phyloP scores from a whole-genome alignment of 2,888 invertebrate genomes.

The Linyphia triangularis region DNA sequence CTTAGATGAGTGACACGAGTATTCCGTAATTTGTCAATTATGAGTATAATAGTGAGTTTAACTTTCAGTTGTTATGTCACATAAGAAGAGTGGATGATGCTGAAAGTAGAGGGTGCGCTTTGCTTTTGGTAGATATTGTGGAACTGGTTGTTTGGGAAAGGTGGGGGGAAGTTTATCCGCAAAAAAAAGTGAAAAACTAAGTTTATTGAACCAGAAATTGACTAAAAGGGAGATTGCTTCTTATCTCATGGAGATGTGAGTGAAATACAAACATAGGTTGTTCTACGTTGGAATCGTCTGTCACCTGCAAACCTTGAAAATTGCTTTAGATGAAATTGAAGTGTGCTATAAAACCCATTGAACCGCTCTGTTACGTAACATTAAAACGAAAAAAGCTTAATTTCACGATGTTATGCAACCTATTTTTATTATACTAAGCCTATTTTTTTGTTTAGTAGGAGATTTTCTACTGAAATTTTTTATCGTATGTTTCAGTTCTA shows the following conservation, averaged over 20 bases:
- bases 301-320: no score
- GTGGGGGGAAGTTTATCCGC: background rate
- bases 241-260: background rate
- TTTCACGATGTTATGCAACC: no score
- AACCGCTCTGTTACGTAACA: no score
- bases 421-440: no score
- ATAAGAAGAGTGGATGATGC: background rate
- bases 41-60: background rate
- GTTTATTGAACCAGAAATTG: slow-evolving; percentile 11
- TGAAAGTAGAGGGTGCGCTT: background rate
- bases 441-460: no score
- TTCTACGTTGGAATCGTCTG: no score
- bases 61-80: background rate
- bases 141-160: background rate
- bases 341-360: no score
- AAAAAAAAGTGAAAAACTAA: background rate
- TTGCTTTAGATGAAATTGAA: no score
- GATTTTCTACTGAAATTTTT: no score
- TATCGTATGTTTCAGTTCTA: no score
- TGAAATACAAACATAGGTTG: no score
- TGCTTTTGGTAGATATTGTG: background rate
- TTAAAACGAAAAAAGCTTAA: no score
- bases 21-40: background rate
- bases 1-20: background rate
- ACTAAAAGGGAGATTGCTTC: background rate